Conservation (phyloP, 1,140 invertebrate genomes). For the Drosophila repletoides region DNA sequence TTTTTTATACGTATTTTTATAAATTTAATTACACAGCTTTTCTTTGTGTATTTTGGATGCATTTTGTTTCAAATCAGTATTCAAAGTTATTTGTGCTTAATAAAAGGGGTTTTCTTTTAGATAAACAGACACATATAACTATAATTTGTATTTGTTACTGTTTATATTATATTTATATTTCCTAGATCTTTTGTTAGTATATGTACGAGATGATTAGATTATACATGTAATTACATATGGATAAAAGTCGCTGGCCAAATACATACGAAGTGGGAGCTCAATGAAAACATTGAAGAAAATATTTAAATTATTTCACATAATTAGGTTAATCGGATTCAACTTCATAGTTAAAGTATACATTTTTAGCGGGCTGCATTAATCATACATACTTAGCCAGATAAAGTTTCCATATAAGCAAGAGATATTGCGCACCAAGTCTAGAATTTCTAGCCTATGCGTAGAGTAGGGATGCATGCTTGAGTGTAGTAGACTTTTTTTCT, state of each 20-base stretch:
- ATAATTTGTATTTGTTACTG: slow-evolving; percentile 25
- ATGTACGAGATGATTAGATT: slow-evolving; percentile 46
- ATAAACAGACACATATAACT: slow-evolving; percentile 36
- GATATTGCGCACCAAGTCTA: background rate
- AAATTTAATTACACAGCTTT: slow-evolving; percentile 68
- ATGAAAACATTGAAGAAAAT: background rate
- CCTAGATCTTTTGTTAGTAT: slow-evolving; percentile 33
- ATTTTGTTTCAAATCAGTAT: slow-evolving; percentile 37
- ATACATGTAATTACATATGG: slow-evolving; percentile 58
- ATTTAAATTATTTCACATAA: slow-evolving; percentile 14
- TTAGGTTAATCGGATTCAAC: background rate
- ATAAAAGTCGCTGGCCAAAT: slow-evolving; percentile 56
- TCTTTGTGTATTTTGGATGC: slow-evolving; percentile 40
- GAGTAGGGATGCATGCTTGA: background rate
- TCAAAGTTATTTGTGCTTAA: slow-evolving; percentile 46
- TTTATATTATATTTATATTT: slow-evolving; percentile 50
- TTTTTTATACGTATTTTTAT: slow-evolving; percentile 52
- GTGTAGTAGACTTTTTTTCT: background rate
- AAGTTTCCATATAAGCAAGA: background rate
- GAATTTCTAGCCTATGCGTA: background rate
- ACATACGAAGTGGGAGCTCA: slow-evolving; percentile 11
- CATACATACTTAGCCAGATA: slow-evolving; percentile 20
- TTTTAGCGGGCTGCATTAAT: background rate
- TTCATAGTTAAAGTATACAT: background rate
- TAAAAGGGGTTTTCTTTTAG: slow-evolving; percentile 47